Evolutionary conservation across 1,140 invertebrate species (phyloP).

Genomic region (Drosophila yakuba): DNA sequence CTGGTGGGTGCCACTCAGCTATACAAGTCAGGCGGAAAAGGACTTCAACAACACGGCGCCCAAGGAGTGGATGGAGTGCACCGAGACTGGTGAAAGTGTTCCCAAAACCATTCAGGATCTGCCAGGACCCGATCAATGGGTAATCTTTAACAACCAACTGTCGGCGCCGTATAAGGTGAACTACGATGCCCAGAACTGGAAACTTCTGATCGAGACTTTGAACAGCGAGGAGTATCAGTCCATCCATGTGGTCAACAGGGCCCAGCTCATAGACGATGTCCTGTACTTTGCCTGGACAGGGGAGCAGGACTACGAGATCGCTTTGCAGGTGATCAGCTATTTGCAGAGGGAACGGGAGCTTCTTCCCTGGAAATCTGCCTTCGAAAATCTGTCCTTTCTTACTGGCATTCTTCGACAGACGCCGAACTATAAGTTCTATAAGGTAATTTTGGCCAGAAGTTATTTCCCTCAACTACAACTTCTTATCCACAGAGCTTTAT

Average conservation of each 20-base stretch:
- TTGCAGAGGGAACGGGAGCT: conserved; percentile 87
- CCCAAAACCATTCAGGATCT: conserved; percentile 55
- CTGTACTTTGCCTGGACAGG: conserved; percentile 90
- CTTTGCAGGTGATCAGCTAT: conserved; percentile 86
- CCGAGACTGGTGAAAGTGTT: conserved; percentile 38
- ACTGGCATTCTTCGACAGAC: conserved; percentile 85
- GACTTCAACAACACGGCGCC: conserved; percentile 88
- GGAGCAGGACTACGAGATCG: conserved; percentile 87
- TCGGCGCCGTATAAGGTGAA: conserved; percentile 90
- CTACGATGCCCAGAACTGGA: conserved; percentile 90
- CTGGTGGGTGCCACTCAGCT: conserved; percentile 88
- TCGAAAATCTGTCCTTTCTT: conserved; percentile 84
- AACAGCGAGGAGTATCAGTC: conserved; percentile 84
- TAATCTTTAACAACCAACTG: conserved; percentile 87
- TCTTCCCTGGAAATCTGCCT: conserved; percentile 86
- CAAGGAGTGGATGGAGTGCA: conserved; percentile 86
- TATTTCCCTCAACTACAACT: background rate
- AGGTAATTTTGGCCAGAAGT: conserved; percentile 60
- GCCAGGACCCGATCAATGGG: conserved; percentile 85
- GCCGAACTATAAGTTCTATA: conserved; percentile 85
- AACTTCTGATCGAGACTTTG: conserved; percentile 86
- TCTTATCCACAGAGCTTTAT: conserved; percentile 85
- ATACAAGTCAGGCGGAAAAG: conserved; percentile 86
- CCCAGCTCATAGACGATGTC: conserved; percentile 92
- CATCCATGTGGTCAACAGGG: conserved; percentile 90